phyloP scores from a whole-genome alignment of 1,140 invertebrate genomes.

The Berghia stephanieae region DNA sequence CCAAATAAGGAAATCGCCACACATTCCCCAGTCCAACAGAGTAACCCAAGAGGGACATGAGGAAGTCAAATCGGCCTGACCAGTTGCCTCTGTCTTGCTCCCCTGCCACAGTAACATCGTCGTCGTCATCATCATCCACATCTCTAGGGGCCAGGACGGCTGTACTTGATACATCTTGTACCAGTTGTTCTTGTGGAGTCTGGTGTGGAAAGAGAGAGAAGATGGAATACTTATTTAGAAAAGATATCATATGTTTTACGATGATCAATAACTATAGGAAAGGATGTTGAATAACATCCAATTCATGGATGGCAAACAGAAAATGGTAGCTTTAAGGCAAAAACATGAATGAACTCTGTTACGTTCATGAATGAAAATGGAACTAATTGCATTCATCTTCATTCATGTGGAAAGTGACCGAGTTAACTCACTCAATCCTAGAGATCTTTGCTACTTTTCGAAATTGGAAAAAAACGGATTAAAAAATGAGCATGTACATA shows the following conservation, averaged over 20 bases:
- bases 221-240: background rate
- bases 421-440: too few relatives aligned
- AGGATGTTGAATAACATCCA: background rate
- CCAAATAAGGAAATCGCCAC: slow-evolving; percentile 94
- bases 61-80: slow-evolving; percentile 69
- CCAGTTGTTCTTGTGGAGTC: slow-evolving; percentile 53
- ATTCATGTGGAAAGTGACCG: too few relatives aligned
- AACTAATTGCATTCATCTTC: slow-evolving; percentile 14
- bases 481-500: too few relatives aligned
- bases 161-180: slow-evolving; percentile 61
- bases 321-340: background rate
- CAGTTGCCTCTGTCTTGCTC: slow-evolving; percentile 71
- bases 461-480: too few relatives aligned
- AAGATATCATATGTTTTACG: background rate
- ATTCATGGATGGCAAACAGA: background rate
- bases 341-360: background rate
- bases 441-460: too few relatives aligned
- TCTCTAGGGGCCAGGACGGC: slow-evolving; percentile 58
- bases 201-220: slow-evolving; percentile 21
- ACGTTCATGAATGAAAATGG: background rate
- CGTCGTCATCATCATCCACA: slow-evolving; percentile 57
- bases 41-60: slow-evolving; percentile 69
- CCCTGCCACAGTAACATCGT: slow-evolving; percentile 70
- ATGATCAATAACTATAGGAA: background rate
- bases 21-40: slow-evolving; percentile 84